Base-by-base conservation (phyloP, 1,140 invertebrate genomes). In the Calephelis virginiensis region DNA sequence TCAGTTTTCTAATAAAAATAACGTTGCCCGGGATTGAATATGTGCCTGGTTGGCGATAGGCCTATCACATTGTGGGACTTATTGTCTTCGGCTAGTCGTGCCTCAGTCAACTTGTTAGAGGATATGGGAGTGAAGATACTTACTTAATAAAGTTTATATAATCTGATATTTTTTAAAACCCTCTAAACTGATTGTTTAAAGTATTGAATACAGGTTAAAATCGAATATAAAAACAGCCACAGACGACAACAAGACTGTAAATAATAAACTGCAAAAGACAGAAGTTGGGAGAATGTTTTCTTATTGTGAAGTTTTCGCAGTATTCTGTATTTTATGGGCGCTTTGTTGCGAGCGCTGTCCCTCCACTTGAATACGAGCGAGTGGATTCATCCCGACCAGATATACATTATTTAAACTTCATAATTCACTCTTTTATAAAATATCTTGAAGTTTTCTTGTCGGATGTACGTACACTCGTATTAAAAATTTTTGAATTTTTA, bases 261-360 rank as follows among this genome's bases (percentile, higher is more conserved):
- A 56, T 56, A 56, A 56, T 56, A 56, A 56, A 56, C 53, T 56
- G 53, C 28, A 56, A 56, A 56, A 56, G 53, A 56, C 53, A 56
- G 53, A 56, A 56, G 53, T 56, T 56, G 53, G 53, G 28, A 56
- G 53, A 56, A 37, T 56, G 53, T 56, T 56, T 56, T 56, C 53
- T 56, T 56, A 56, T 56, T 56, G 50, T 53, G 50, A 53, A 53
- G 50, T 53, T 53, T 53, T 53, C 49, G 49, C 49, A 17, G 14
- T 17, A 53, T 53, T 53, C 49, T 53, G 49, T 53, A 53, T 53
- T 53, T 53, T 53, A 53, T 53, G 49, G 49, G 13, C 49, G 49
- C 49, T 53, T 53, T 53, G 49, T 53, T 53, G 49, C 49, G 49
- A 53, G 49, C 14, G 8, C 13, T 53, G 49, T 53, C 49, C 49